These are phyloP conservation scores for Rhorus exstirpatorius DNA, from an alignment of 2,888 invertebrate species.

Conservation along the genomic window DNA sequence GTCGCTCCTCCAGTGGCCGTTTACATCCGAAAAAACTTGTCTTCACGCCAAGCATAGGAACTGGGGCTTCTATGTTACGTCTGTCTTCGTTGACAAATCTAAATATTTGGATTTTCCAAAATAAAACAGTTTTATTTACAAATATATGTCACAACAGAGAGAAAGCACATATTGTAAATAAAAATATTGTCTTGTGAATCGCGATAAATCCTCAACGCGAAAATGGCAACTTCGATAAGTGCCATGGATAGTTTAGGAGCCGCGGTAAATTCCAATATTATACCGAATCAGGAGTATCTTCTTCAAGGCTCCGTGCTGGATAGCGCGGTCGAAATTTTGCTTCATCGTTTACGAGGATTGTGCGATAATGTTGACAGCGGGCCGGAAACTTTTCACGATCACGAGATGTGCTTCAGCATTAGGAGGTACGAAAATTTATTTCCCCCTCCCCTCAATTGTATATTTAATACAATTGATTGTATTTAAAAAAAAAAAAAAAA, in stretches of 20 bases:
- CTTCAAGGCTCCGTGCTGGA: constrained; percentile 97
- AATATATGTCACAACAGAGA: not conserved
- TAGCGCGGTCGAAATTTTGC: constrained; percentile 94
- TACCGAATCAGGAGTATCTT: constrained; percentile 97
- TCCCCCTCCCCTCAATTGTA: not conserved
- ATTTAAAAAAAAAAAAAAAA: not conserved
- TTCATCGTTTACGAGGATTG: constrained; percentile 94
- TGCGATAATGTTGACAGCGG: constrained; percentile 97
- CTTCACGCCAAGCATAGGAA: too few relatives aligned
- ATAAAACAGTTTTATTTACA: not conserved
- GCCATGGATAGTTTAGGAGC: constrained; percentile 93
- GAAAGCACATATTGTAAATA: too few relatives aligned
- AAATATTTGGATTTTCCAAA: not conserved
- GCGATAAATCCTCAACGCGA: too few relatives aligned
- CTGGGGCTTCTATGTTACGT: too few relatives aligned
- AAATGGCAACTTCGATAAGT: constrained; percentile 87
- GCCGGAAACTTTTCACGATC: constrained; percentile 96
- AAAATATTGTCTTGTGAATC: too few relatives aligned
- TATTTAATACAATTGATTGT: not conserved
- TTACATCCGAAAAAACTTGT: too few relatives aligned
- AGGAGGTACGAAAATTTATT: constrained; percentile 85
- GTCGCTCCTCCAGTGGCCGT: too few relatives aligned
- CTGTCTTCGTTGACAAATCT: too few relatives aligned
- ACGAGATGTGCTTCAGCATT: constrained; percentile 96
- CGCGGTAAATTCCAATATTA: constrained; percentile 93